Evolutionary conservation across 2,888 invertebrate species (phyloP).

Genomic region (Dilophus febrilis): DNA sequence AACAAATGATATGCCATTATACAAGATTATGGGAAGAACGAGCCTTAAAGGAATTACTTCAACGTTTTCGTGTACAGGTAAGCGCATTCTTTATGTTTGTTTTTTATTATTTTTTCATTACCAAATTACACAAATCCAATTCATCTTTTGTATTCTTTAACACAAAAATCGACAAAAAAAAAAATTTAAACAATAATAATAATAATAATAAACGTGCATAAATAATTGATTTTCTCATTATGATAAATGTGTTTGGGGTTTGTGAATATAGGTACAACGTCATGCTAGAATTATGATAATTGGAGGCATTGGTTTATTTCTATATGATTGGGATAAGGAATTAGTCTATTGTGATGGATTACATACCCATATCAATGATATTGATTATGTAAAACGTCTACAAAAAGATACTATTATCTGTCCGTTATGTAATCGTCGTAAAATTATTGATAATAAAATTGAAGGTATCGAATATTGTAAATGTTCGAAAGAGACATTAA

Average conservation of each 20-base stretch:
- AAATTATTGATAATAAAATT: slow-evolving; percentile 26
- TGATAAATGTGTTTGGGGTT: background rate
- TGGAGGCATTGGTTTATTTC: slow-evolving; percentile 35
- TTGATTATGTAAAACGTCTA: slow-evolving; percentile 37
- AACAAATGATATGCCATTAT: slow-evolving; percentile 45
- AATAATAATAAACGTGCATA: too few species aligned
- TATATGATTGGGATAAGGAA: slow-evolving; percentile 44
- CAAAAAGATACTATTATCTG: slow-evolving; percentile 37
- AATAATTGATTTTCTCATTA: background rate
- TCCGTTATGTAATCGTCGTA: slow-evolving; percentile 30
- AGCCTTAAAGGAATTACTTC: slow-evolving; percentile 36
- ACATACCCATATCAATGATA: slow-evolving; percentile 36
- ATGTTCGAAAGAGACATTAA: slow-evolving; percentile 20
- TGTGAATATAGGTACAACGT: slow-evolving; percentile 18
- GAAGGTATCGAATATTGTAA: slow-evolving; percentile 33
- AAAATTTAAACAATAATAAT: too few species aligned
- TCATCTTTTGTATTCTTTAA: background rate
- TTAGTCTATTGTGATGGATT: slow-evolving; percentile 39
- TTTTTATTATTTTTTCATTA: slow-evolving; percentile 13
- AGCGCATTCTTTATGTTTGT: slow-evolving; percentile 1
- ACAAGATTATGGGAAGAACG: slow-evolving; percentile 44
- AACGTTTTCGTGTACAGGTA: slow-evolving; percentile 11
- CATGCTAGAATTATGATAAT: slow-evolving; percentile 37
- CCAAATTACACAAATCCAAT: slow-evolving; percentile 8
- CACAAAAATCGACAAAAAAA: background rate